phyloP scores from a whole-genome alignment of 2,113 vertebrate genomes.

The Mustela lutreola region DNA sequence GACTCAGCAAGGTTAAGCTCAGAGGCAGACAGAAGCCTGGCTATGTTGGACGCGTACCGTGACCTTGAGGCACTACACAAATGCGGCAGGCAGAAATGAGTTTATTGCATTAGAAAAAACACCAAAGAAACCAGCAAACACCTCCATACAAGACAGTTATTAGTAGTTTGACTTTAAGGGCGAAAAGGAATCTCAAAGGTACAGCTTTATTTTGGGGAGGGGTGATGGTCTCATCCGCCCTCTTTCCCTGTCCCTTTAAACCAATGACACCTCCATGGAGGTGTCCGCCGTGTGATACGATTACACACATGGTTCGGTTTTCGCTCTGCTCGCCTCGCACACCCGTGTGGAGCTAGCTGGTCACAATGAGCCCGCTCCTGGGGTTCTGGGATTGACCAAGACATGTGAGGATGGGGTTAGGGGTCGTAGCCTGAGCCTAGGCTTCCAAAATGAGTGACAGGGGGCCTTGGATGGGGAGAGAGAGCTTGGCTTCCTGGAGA shows the following conservation, averaged over 20 bases:
- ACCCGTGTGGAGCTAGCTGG: background rate
- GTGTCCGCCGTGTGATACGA: background rate
- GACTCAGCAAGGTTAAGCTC: background rate
- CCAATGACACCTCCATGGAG: background rate
- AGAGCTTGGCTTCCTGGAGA: background rate
- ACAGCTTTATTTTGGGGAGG: conserved; percentile 46
- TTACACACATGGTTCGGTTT: background rate
- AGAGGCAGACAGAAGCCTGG: background rate
- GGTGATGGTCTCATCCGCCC: background rate
- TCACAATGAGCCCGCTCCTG: background rate
- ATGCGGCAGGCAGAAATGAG: conserved; percentile 77
- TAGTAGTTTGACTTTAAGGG: conserved; percentile 82
- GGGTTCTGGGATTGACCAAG: conserved; percentile 17
- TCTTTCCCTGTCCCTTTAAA: conserved; percentile 23
- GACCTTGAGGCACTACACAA: background rate
- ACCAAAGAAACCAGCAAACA: conserved; percentile 81
- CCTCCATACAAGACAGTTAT: conserved; percentile 80
- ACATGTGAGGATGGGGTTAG: background rate
- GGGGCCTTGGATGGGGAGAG: background rate
- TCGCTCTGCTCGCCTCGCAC: background rate
- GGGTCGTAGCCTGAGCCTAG: background rate
- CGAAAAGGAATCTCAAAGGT: conserved; percentile 73
- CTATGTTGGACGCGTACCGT: background rate
- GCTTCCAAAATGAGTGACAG: background rate
- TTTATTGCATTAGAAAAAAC: conserved; percentile 89